Base-by-base conservation (phyloP, 1,140 invertebrate species). In the Halyomorpha halys region DNA sequence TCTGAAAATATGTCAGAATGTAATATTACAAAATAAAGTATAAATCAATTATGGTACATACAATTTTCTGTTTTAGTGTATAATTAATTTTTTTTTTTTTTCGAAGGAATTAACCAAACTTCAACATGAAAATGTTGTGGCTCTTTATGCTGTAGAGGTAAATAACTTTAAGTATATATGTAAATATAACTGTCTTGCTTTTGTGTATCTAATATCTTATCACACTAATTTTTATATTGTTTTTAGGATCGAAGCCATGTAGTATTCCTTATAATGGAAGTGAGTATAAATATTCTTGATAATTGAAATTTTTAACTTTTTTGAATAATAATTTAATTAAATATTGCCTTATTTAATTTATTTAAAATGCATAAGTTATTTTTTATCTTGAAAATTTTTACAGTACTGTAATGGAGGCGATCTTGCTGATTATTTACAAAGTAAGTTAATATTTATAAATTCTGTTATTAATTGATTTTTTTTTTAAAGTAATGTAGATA, bases 321-420 rank as follows among this genome's bases (percentile, higher is more conserved):
- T 1, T 11, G 11, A 39, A 39, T 39, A 8, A 39, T 39, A 6
- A 13, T 11, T 39, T 13, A 30, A 39, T 39, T 39, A 39, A 39
- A 39, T 39, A 11, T 13, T 11, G 34, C 34, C 11, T 39, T 39
- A 39, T 39, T 6, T 39, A 13, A 6, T 39, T 39, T 39, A 6
- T 39, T 11, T 13, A 6, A 11, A 39, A 39, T 39, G 1, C 1
- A 1, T 39, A 6, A 13, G 11, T 39, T 11, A 39, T 39, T 13
- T 39, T 13, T 39, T 39, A 1, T 39, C 13, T 39, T 39, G 34
- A 1, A 3, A 39, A 39, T 13, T 39, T 65, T 75, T 77, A 65
- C 72, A 97, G 85, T 99, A 95, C 77, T 99, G 96, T 78, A 99
- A 99, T 84, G 95, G 95, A 54, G 96, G 96, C 14, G 96, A 99